Base-by-base conservation (phyloP, 2,113 vertebrate species). In the Junco hyemalis region DNA sequence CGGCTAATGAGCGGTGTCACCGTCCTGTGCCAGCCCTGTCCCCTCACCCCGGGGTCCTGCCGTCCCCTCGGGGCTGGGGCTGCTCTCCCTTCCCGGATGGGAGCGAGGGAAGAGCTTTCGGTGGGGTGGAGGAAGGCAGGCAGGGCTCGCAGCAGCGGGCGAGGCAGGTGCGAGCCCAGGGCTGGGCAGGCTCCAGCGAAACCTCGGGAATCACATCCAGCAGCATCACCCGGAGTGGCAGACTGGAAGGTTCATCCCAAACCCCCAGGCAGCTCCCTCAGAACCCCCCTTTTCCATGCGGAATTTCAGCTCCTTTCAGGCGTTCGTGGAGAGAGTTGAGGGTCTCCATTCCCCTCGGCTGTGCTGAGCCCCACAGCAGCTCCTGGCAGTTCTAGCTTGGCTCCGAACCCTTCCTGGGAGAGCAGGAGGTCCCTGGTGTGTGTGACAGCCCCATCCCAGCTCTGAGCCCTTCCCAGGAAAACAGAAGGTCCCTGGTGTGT, bases 1-100 rank as follows among this genome's bases (percentile, higher is more conserved):
- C 15, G 33, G 71, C 90, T 97, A 91, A 98, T 94, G 84, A 96
- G 93, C 85, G 40, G 59, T 96, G 96, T 97, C 97, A 96, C 95
- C 93, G 88, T 74, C 94, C 89, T 74, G 93, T 90, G 88, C 95
- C 5, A 1, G 2, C 57, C 5, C 21, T 68, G 74, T 47, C 59
- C 77, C 5, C 83, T 90, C 91, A 26, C 47, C 77, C 89, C 1
- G 17, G 92, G 65, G 68, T 40, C n/a, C 9, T 13, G 4, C 1
- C 42, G 0, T 19, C 2, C 2, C 60, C 53, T 11, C 70, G 50
- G 61, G 85, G 48, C 3, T 21, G 82, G 12, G 48, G 70, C 60
- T 25, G 6, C 3, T 69, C 63, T 53, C 64, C 36, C 70, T 73
- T 4, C 57, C 60, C 63, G 3, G 60, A 12, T 8, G 68, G 51